Evolutionary conservation across 2,888 invertebrate genomes (phyloP).

Genomic region (Melieria omissa): DNA sequence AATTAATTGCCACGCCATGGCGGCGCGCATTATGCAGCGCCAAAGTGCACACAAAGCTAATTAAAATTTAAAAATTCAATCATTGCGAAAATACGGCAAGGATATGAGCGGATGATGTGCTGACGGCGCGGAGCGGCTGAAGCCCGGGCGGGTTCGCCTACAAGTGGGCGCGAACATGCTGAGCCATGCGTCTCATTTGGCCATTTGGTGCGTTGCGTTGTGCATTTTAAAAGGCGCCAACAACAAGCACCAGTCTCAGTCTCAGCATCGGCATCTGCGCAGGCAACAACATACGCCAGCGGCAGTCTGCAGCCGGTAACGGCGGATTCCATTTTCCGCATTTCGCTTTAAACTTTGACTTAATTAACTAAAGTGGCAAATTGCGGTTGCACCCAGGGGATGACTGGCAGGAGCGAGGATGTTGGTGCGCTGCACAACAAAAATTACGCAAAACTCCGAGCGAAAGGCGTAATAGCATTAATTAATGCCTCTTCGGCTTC

Average conservation of each 20-base stretch:
- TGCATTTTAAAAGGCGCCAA: too few relatives aligned
- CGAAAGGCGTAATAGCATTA: constrained; percentile 23
- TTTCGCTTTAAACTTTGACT: constrained; percentile 29
- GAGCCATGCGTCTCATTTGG: constrained; percentile 2
- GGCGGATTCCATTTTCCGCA: constrained; percentile 2
- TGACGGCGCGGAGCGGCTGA: background rate
- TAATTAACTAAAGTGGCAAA: constrained; percentile 30
- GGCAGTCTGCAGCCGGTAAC: background rate
- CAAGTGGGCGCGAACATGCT: too few relatives aligned
- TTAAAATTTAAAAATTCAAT: constrained; percentile 26
- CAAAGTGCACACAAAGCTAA: constrained; percentile 24
- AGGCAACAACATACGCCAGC: too few relatives aligned
- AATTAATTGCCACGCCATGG: background rate
- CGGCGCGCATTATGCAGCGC: background rate
- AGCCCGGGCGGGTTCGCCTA: background rate
- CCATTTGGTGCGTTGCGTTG: background rate
- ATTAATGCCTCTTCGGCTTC: constrained; percentile 19
- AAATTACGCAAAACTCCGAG: background rate
- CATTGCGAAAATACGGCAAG: constrained; percentile 13
- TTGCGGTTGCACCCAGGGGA: constrained; percentile 21
- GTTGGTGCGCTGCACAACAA: background rate
- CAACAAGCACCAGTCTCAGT: too few relatives aligned
- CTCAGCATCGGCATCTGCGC: too few relatives aligned
- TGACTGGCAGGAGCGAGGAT: background rate
- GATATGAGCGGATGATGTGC: background rate